Percentiles rank a stretch among this genome's conserved stretches.
Conservation (phyloP, 2,888 invertebrate genomes). For the Cataglyphis cursor region DNA sequence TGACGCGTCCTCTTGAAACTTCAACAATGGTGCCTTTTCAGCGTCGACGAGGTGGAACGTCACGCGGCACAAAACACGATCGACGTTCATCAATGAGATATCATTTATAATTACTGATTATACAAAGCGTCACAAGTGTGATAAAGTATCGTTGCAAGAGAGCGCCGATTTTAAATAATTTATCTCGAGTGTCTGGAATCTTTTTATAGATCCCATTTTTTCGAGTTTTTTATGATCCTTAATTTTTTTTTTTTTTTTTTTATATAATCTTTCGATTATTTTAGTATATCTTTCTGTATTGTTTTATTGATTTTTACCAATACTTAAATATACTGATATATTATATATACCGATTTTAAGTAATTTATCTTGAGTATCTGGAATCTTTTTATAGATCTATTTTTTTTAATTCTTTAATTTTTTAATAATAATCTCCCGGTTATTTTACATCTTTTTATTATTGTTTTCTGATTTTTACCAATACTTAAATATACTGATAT, state of each 20-base stretch:
- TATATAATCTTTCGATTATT: neutral
- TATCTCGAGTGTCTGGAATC: conserved; percentile 19
- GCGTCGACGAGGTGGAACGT: conserved; percentile 21
- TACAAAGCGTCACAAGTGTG: conserved; percentile 11
- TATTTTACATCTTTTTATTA: neutral
- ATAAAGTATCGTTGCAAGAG: conserved; percentile 5
- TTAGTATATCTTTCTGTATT: neutral
- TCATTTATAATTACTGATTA: conserved; percentile 59
- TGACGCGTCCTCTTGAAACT: conserved; percentile 24
- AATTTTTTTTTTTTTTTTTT: no score
- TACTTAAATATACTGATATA: neutral
- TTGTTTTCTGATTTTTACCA: neutral
- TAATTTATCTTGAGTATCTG: no score
- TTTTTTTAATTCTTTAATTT: no score
- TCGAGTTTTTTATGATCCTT: neutral
- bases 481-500: neutral
- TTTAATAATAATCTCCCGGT: neutral
- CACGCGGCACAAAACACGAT: conserved; percentile 18
- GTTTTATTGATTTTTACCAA: conserved; percentile 1
- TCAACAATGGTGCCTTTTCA: conserved; percentile 47
- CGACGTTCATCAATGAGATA: conserved; percentile 46
- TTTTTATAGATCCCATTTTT: neutral
- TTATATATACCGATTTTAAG: no score
- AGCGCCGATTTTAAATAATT: conserved; percentile 22
- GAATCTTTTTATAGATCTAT: no score